A percentile compares a stretch with the other conserved stretches of the same genome.
These are phyloP conservation scores for Deilephila porcellus DNA, from an alignment of 2,888 invertebrate species.

Conservation along the genomic window DNA sequence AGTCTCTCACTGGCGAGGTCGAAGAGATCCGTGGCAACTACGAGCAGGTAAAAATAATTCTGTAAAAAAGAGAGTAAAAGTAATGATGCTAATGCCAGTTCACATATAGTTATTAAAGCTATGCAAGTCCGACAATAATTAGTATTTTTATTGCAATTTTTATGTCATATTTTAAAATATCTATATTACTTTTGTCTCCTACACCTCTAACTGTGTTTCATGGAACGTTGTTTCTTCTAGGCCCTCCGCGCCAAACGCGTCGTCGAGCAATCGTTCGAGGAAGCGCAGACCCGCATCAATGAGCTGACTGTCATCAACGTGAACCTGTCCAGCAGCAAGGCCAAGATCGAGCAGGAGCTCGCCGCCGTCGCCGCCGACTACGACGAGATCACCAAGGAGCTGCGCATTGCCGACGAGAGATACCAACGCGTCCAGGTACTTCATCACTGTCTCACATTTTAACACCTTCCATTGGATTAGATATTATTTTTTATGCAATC, in stretches of 20 bases:
- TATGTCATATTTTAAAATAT: too few species aligned
- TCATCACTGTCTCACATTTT: too few species aligned
- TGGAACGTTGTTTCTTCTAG: slow-evolving; percentile 68
- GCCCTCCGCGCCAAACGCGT: slow-evolving; percentile 96
- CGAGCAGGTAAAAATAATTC: slow-evolving; percentile 84
- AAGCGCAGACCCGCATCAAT: slow-evolving; percentile 95
- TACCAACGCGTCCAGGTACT: slow-evolving; percentile 93
- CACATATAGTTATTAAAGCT: too few species aligned
- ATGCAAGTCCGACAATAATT: too few species aligned
- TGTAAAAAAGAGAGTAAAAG: not conserved
- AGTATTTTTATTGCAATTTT: too few species aligned
- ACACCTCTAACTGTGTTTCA: too few species aligned
- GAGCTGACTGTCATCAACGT: slow-evolving; percentile 98
- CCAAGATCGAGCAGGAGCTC: slow-evolving; percentile 97
- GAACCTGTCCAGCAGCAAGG: slow-evolving; percentile 96
- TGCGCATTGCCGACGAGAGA: slow-evolving; percentile 96
- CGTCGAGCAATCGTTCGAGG: slow-evolving; percentile 95
- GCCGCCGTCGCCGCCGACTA: slow-evolving; percentile 96
- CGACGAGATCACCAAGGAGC: slow-evolving; percentile 98
- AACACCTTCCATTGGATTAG: too few species aligned
- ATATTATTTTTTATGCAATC: too few species aligned
- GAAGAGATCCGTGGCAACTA: slow-evolving; percentile 97
- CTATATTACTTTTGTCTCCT: too few species aligned
- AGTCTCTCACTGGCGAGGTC: slow-evolving; percentile 96
- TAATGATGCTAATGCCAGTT: too few species aligned